A percentile compares a stretch with the other conserved stretches of the same genome.
These are phyloP conservation scores for Ciconia maguari DNA, from an alignment of 2,113 vertebrate species.

Conservation along the genomic window DNA sequence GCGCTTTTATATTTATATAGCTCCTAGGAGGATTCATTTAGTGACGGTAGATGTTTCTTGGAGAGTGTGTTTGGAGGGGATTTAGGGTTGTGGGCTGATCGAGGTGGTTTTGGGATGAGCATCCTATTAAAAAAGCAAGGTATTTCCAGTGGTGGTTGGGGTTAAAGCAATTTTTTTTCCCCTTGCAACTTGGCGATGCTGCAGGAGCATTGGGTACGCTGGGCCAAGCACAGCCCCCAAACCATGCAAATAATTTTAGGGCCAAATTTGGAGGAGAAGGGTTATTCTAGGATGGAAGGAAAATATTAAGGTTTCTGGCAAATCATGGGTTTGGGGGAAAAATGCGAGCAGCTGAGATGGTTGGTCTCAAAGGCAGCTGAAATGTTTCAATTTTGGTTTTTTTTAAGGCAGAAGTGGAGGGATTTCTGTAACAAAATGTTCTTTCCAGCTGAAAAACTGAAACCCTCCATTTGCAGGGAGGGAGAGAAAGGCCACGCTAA, in stretches of 20 bases:
- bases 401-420: neutral
- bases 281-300: neutral
- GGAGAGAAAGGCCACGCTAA: neutral
- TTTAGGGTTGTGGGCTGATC: neutral
- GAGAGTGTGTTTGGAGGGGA: neutral
- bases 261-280: neutral
- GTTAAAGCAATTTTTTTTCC: neutral
- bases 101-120: neutral
- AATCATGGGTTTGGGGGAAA: neutral
- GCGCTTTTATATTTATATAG: conserved; percentile 54
- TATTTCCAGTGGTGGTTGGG: neutral
- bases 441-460: neutral
- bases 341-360: neutral
- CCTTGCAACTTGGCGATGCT: neutral
- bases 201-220: fast-evolving
- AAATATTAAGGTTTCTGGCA: neutral
- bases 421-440: neutral
- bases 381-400: neutral
- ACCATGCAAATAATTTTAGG: neutral
- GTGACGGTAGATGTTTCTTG: conserved; percentile 25
- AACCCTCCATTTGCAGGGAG: neutral
- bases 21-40: conserved; percentile 65
- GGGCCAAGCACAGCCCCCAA: neutral
- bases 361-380: neutral
- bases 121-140: neutral